Evolutionary conservation across 2,113 vertebrate genomes (phyloP), one percentile per base, ranked within the genome.

Genomic region (Archilochus colubris): DNA sequence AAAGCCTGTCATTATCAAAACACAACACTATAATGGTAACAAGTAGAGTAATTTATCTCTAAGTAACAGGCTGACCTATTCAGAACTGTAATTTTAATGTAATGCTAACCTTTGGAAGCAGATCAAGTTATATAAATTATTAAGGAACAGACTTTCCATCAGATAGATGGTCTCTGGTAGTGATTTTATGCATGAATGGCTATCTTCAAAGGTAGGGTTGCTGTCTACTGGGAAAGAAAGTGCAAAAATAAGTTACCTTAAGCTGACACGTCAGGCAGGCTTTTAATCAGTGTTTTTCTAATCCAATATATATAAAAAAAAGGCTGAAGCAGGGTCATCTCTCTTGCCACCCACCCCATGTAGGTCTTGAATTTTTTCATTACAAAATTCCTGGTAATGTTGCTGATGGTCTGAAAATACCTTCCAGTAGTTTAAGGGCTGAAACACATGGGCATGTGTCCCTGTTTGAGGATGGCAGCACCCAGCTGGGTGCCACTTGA

Each of bases 81-180:
- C 97, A 97, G 97, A 97, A 95, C 88, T 90, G 88, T 97, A 97
- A 97, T 97, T 98, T 97, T 97, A 97, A 97, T 97, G 93, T 96
- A 98, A 97, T 95, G 95, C 95, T 98, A 97, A 98, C 97, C 97
- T 98, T 98, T 98, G 97, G 97, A 98, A 98, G 97, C 77, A 97
- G 96, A 98, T 97, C 96, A 97, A 98, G 97, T 96, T 95, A 96
- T 97, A 95, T 97, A 96, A 97, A 97, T 98, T 97, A 97, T 98
- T 97, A 97, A 97, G 93, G 92, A 93, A 88, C 87, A 97, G 97
- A 89, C 90, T 95, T 97, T 97, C 38, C 40, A 48, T 97, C 97
- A 97, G 96, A 85, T 96, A 96, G 95, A 97, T 97, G 86, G 92
- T 97, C 95, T 97, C 97, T 96, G 93, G 97, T 97, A 97, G 96